Evolutionary conservation across 30 jellyfish, hydroid and myxozoan species (phyloP), one percentile per base, ranked within the genome.

Genomic region (Nemopilema nomurai): DNA sequence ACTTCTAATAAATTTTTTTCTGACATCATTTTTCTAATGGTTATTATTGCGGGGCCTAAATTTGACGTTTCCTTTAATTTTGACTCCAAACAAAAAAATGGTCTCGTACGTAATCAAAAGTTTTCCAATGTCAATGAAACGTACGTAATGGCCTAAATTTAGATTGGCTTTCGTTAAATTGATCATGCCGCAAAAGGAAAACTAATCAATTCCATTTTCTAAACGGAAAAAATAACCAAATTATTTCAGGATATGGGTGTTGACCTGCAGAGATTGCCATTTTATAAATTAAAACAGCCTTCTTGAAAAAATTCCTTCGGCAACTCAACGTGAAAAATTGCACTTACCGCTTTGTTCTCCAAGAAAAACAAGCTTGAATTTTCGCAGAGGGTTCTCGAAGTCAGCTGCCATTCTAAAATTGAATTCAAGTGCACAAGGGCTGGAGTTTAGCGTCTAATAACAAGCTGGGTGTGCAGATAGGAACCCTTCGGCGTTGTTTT

Each of bases 341-440:
- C 31, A 49, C 98, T 52, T 87, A 96, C 99, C 99, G 76, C 98
- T 90, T 80, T 96, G 99, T 32, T 96, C 99, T 1, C 99, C 99
- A 20, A 96, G 96, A 70, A 96, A 96, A 17, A 96, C 99, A 18
- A 96, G 93, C 77, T 96, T 96, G 78, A 90, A 96, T 74, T 96
- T 96, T 53, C 97, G 84, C 32, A 95, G 83, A 16, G 99, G 97
- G 52, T 89, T 89, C 49, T 85, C 96, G 84, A 93, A 93, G 74
- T 93, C 98, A 52, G 97, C 77, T 31, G 91, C 93, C 90, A 93
- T 94, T 19, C 8, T 51, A 18, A 25, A n/a, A 22, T 76, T n/a
- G 6, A 19, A 3, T 24, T 19, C 29, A 63, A 6, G 29, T 63
- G 27, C 18, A 63, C 6, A 24, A 63, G 18, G 72, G 72, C 18